Percentiles rank a stretch among this genome's conserved stretches.
phyloP scores from a whole-genome alignment of 2,888 invertebrate genomes.

The Incurvaria masculella region DNA sequence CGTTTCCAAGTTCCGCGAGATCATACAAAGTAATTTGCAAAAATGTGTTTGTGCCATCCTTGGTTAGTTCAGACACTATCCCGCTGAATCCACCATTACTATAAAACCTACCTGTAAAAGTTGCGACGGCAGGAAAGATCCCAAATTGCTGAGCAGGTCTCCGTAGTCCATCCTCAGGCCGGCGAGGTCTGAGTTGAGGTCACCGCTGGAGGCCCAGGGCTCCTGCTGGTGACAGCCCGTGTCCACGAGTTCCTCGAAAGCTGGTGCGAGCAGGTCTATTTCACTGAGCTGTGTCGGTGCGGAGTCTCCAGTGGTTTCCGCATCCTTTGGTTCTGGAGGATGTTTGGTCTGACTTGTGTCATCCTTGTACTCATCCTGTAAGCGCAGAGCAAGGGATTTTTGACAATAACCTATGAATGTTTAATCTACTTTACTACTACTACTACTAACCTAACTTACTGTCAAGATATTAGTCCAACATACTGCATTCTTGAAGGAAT shows the following conservation, averaged over 20 bases:
- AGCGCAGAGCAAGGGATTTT: constrained; percentile 22
- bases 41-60: no score
- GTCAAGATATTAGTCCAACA: no score
- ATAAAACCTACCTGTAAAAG: constrained; percentile 35
- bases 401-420: no score
- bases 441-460: no score
- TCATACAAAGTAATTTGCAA: no score
- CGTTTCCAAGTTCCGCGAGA: no score
- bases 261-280: constrained; percentile 15
- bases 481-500: no score
- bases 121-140: constrained; percentile 50
- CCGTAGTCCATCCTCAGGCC: constrained; percentile 37
- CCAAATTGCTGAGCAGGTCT: constrained; percentile 32
- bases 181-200: constrained; percentile 35
- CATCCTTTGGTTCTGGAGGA: constrained; percentile 22
- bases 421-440: no score
- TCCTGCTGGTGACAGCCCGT: constrained; percentile 26
- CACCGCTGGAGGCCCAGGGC: constrained; percentile 17
- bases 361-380: constrained; percentile 62
- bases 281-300: constrained; percentile 17
- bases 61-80: no score
- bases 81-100: no score
- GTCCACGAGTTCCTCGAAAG: constrained; percentile 33
- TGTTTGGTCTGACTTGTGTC: constrained; percentile 30
- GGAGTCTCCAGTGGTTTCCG: constrained; percentile 21